These are phyloP conservation scores for Scomber colias DNA, from an alignment of 2,113 vertebrate genomes.

Conservation along the genomic window DNA sequence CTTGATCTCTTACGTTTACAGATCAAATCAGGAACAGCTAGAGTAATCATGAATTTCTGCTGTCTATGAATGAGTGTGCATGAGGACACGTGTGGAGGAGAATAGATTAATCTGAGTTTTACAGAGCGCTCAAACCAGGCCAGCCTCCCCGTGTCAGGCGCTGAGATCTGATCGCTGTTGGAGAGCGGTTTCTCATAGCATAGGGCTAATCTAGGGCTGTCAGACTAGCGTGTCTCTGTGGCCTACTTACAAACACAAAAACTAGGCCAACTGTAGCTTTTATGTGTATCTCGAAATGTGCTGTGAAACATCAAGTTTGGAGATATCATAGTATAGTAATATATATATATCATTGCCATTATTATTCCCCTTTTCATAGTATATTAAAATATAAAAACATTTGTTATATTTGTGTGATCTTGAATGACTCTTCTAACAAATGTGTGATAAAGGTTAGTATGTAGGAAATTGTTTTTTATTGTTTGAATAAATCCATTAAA, in stretches of 20 bases:
- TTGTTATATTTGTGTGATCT: background rate
- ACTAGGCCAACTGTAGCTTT: constrained; percentile 74
- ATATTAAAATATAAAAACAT: background rate
- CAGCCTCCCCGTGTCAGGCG: constrained; percentile 50
- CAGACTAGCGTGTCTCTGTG: constrained; percentile 65
- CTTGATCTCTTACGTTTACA: constrained; percentile 33
- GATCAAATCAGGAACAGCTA: constrained; percentile 23
- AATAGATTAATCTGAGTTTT: constrained; percentile 54
- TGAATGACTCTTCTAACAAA: background rate
- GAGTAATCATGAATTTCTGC: constrained; percentile 31
- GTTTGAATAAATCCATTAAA: background rate
- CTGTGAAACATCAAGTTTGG: constrained; percentile 44
- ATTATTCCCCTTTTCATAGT: background rate
- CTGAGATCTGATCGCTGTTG: constrained; percentile 71
- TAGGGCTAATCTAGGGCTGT: constrained; percentile 65
- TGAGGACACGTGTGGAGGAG: constrained; percentile 33
- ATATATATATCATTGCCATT: background rate
- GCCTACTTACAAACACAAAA: constrained; percentile 77
- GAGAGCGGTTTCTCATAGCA: constrained; percentile 63
- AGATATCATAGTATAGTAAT: constrained; percentile 1
- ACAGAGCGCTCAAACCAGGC: constrained; percentile 62
- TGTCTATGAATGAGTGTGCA: constrained; percentile 9
- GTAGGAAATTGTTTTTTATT: background rate
- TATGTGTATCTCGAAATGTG: constrained; percentile 39
- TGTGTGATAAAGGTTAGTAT: background rate